Percentiles rank a stretch among this genome's conserved stretches.
Evolutionary conservation across 2,888 invertebrate genomes (phyloP).

Genomic region (Coenonympha arcania): DNA sequence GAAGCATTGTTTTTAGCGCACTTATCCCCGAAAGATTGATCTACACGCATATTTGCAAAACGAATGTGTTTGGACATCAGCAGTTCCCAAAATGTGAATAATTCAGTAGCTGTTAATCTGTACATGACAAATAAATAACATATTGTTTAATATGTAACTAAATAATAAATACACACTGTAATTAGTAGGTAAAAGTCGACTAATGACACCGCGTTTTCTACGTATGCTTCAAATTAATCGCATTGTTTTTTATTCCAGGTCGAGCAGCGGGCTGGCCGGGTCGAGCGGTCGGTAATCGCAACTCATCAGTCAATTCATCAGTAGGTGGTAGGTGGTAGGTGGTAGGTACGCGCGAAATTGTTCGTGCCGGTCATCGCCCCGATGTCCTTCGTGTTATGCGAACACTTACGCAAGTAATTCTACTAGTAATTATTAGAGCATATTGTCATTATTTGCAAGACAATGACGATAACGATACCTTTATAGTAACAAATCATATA

Average conservation of each 20-base stretch:
- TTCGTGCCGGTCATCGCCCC: slow-evolving; percentile 39
- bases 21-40: too few relatives aligned
- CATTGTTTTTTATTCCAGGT: slow-evolving; percentile 30
- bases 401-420: slow-evolving; percentile 34
- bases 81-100: too few relatives aligned
- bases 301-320: slow-evolving; percentile 33
- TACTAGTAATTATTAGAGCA: slow-evolving; percentile 35
- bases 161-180: too few relatives aligned
- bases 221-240: slow-evolving; percentile 9
- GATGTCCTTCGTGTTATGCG: slow-evolving; percentile 40
- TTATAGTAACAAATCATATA: background rate
- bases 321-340: too few relatives aligned
- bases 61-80: too few relatives aligned
- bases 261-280: slow-evolving; percentile 30
- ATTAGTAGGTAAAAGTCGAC: too few relatives aligned
- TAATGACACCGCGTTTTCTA: slow-evolving; percentile 10
- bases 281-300: slow-evolving; percentile 30
- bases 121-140: background rate
- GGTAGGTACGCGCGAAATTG: slow-evolving; percentile 36
- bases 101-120: background rate
- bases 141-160: too few relatives aligned
- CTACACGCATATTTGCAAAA: too few relatives aligned
- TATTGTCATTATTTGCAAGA: slow-evolving; percentile 27
- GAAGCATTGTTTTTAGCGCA: too few relatives aligned
- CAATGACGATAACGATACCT: background rate